Evolutionary conservation across 2,113 vertebrate species (phyloP).

Genomic region (Pantherophis guttatus): DNA sequence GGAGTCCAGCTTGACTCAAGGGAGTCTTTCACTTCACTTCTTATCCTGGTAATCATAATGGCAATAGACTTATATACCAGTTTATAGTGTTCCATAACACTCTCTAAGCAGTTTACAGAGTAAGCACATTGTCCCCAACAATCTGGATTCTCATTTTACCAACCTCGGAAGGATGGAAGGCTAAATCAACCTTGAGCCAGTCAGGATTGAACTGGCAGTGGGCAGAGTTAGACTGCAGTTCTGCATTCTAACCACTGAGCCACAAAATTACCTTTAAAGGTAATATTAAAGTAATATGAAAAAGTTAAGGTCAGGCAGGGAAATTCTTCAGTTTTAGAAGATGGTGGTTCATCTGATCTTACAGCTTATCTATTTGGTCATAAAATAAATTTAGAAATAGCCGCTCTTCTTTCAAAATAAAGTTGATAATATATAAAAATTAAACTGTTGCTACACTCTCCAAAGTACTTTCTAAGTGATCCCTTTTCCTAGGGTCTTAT

Average conservation of each 20-base stretch:
- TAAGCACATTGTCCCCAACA: neutral
- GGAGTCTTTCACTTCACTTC: neutral
- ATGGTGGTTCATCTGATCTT: neutral
- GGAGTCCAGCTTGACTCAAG: neutral
- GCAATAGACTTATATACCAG: neutral
- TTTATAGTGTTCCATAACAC: neutral
- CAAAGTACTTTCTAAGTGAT: neutral
- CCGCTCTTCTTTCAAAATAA: fast-evolving
- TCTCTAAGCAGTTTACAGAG: neutral
- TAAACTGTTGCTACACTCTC: neutral
- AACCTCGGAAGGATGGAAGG: neutral
- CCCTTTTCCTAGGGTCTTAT: neutral
- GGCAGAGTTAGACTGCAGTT: neutral
- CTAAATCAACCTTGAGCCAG: neutral
- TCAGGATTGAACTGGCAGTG: neutral
- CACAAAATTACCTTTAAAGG: no score
- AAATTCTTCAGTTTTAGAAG: neutral
- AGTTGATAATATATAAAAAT: fast-evolving
- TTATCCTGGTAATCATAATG: neutral
- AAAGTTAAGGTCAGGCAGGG: neutral
- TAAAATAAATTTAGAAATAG: neutral
- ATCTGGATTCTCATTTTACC: neutral
- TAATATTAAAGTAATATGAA: neutral
- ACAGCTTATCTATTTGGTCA: neutral
- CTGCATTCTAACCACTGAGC: neutral